phyloP scores from a whole-genome alignment of 2,113 vertebrate genomes.

The Microtus pennsylvanicus region DNA sequence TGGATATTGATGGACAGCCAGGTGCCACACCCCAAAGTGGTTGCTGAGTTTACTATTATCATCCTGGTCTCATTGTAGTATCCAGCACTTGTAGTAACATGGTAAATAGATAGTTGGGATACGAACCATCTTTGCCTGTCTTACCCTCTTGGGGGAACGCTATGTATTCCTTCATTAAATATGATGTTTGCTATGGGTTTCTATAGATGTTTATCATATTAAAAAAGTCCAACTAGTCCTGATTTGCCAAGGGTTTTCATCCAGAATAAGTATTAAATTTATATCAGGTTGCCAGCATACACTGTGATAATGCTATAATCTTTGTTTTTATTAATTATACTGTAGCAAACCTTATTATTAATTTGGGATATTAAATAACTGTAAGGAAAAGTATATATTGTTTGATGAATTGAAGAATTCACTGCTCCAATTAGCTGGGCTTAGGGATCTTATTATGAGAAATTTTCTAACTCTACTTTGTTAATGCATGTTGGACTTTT shows the following conservation, averaged over 20 bases:
- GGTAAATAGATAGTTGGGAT: neutral
- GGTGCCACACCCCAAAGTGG: no score
- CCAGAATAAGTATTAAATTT: neutral
- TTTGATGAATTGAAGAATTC: constrained; percentile 10
- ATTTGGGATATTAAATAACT: constrained; percentile 34
- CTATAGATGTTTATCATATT: neutral
- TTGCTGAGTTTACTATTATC: neutral
- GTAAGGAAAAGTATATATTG: neutral
- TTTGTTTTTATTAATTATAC: neutral
- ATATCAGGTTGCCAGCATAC: neutral
- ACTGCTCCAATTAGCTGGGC: neutral
- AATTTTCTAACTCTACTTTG: neutral
- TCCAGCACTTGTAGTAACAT: neutral
- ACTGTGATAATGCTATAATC: neutral
- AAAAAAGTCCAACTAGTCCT: neutral
- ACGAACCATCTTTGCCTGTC: neutral
- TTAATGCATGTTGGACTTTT: neutral
- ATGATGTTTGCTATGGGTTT: neutral
- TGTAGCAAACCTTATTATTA: neutral
- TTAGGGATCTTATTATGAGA: constrained; percentile 12
- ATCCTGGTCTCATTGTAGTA: neutral
- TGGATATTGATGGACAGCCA: neutral
- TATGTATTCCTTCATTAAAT: neutral
- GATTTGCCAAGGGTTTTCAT: constrained; percentile 12
- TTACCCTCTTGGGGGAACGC: neutral